Base-by-base conservation (phyloP, 2,888 invertebrate species). In the Cetonia aurata region DNA sequence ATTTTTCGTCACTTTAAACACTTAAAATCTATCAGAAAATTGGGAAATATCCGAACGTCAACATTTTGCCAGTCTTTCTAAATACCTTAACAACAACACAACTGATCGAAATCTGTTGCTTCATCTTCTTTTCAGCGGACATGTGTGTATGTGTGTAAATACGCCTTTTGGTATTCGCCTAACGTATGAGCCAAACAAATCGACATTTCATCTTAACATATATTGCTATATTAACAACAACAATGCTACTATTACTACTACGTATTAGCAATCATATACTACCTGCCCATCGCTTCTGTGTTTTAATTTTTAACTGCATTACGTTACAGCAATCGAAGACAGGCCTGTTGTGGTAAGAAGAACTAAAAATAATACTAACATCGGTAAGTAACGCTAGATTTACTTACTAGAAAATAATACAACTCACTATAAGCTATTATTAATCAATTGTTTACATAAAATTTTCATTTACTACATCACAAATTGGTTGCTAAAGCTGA, bases 331-430 rank as follows among this genome's bases (percentile, higher is more conserved):
- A 19, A 44, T 62, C 52, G 68, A 71, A 69, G 81, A 82, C 77
- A 82, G 80, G 77, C 81, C 83, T 71, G 77, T 82, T 77, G 83
- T 85, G 74, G 83, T 85, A 77, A 80, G 85, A 77, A 81, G 83
- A 78, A 80, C 80, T 79, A 84, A 85, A 81, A 84, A 80, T 65
- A 65, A 65, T 79, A 83, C 83, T 80, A 85, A 83, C 80, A 75
- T 84, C 62, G 83, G 85, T 85, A 81, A 83, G 84, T 82, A 77
- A 70, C 52, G 25, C 25, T 17, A 6, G 12, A 3, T 25, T 25
- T 25, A 52, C 52, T 17, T 52, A 52, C 25, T 25, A 52, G 19
- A 37, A 37, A 6, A 37, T 37, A 37, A 37, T 37, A 37, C 10
- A 6, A 37, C 37, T 8, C 10, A 57, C 41, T 15, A 25, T 25